These are phyloP conservation scores for Battus philenor DNA, from an alignment of 1,140 invertebrate species.

Conservation along the genomic window DNA sequence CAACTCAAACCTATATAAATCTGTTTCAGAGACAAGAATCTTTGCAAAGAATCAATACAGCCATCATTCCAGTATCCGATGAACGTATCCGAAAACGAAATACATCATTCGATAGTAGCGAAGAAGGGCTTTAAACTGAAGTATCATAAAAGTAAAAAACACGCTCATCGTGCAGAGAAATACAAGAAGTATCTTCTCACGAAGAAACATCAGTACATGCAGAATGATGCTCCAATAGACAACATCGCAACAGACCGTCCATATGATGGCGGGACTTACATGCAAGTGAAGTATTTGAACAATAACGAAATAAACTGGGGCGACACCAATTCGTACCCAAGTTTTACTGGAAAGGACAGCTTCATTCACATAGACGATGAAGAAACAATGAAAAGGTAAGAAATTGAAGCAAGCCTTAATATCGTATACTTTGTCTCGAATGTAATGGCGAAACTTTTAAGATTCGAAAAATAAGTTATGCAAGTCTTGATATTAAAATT, in stretches of 20 bases:
- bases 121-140: conserved; percentile 58
- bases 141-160: conserved; percentile 51
- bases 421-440: too few species aligned
- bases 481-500: too few species aligned
- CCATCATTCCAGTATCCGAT: conserved; percentile 34
- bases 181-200: conserved; percentile 42
- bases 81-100: conserved; percentile 41
- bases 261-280: conserved; percentile 58
- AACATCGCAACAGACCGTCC: conserved; percentile 39
- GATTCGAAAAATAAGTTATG: too few species aligned
- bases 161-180: conserved; percentile 36
- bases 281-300: conserved; percentile 63
- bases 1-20: too few species aligned
- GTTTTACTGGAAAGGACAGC: conserved; percentile 82
- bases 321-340: conserved; percentile 74
- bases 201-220: conserved; percentile 41
- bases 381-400: conserved; percentile 81
- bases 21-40: conserved; percentile 34
- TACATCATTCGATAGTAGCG: conserved; percentile 54
- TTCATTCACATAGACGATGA: conserved; percentile 88
- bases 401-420: too few species aligned
- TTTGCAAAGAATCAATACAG: conserved; percentile 44
- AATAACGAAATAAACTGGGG: conserved; percentile 61
- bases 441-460: too few species aligned
- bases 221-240: conserved; percentile 29